These are phyloP conservation scores for Corvus cornix DNA, from an alignment of 2,113 vertebrate genomes.

Conservation along the genomic window DNA sequence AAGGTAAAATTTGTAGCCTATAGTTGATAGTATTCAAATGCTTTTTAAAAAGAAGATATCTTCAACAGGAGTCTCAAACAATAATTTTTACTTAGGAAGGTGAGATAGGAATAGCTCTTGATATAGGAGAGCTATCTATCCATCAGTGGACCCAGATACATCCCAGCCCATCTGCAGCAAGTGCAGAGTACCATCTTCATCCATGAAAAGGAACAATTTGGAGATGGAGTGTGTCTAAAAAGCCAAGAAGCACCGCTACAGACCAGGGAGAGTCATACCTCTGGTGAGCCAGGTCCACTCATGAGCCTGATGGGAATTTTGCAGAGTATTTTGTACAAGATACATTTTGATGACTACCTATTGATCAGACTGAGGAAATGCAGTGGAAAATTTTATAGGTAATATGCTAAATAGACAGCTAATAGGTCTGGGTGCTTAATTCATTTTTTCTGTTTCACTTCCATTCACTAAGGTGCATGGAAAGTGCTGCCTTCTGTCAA, in stretches of 20 bases:
- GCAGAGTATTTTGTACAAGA: background rate
- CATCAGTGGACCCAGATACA: background rate
- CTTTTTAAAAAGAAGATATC: background rate
- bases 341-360: background rate
- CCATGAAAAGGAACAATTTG: background rate
- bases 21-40: background rate
- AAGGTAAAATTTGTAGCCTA: background rate
- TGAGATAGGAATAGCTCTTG: background rate
- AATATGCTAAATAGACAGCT: background rate
- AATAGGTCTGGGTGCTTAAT: background rate
- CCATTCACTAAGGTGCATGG: background rate
- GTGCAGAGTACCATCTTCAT: background rate
- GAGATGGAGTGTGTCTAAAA: background rate
- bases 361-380: background rate
- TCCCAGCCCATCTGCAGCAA: conserved; percentile 2
- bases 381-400: background rate
- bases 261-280: background rate
- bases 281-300: background rate
- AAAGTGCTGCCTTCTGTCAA: background rate
- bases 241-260: background rate
- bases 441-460: background rate
- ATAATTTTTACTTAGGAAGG: background rate
- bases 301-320: background rate
- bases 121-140: background rate
- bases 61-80: background rate